Evolutionary conservation across 53 echinoderm and acorn worm species (phyloP).

Genomic region (Holothuria leucospilota): DNA sequence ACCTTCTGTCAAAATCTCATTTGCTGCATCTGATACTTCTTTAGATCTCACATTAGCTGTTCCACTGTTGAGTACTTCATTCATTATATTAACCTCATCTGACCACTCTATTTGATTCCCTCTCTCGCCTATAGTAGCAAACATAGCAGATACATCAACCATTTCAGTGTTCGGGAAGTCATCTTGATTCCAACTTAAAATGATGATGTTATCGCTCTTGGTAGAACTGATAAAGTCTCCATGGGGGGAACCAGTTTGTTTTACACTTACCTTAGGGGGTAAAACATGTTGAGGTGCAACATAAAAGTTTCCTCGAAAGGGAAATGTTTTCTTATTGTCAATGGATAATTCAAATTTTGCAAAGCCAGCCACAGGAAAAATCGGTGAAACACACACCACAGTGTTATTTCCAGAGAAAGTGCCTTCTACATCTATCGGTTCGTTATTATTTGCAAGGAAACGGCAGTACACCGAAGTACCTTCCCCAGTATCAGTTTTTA

Average conservation of each 20-base stretch:
- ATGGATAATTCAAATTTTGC: slow-evolving; percentile 53
- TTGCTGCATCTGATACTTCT: no score
- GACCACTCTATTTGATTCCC: neutral
- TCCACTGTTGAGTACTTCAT: neutral
- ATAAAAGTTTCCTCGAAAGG: slow-evolving; percentile 62
- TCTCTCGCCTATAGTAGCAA: no score
- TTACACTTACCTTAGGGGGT: slow-evolving; percentile 32
- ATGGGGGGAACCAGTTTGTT: neutral
- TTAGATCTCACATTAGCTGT: no score
- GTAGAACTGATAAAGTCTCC: no score
- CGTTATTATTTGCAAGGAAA: no score
- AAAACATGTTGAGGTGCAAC: slow-evolving; percentile 59
- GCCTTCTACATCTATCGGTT: neutral
- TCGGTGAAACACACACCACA: slow-evolving; percentile 58
- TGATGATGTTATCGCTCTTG: no score
- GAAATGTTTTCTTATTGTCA: slow-evolving; percentile 52
- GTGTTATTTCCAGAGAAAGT: slow-evolving; percentile 16
- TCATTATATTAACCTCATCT: neutral
- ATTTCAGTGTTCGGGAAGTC: no score
- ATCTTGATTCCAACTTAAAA: no score
- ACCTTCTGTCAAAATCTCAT: no score
- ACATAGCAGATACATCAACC: no score
- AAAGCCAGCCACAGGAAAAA: slow-evolving; percentile 50
- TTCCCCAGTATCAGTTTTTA: neutral
- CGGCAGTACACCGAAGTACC: no score